A percentile compares a stretch with the other conserved stretches of the same genome.
Conservation (phyloP, 2,888 invertebrate species). For the Caprella mutica region DNA sequence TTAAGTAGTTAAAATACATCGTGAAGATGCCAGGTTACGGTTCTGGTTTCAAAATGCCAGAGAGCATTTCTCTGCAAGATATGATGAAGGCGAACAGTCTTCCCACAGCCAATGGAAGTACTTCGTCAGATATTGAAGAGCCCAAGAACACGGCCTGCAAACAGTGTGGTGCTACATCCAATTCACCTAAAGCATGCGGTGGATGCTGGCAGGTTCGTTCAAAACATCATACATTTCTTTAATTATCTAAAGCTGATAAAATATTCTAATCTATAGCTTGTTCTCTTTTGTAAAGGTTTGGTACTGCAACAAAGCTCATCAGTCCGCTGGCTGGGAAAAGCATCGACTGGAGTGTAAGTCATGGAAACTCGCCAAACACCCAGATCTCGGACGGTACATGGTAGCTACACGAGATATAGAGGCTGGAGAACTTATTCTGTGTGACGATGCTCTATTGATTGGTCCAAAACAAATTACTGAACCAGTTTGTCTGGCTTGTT, state of each 20-base stretch:
- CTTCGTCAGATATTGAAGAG: background rate
- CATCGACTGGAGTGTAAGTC: constrained; percentile 58
- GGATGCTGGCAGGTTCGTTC: constrained; percentile 23
- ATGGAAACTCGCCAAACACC: constrained; percentile 47
- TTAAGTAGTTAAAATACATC: background rate
- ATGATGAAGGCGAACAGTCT: constrained; percentile 17
- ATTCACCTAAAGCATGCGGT: constrained; percentile 21
- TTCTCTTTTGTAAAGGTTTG: too few species aligned
- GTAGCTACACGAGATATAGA: constrained; percentile 32
- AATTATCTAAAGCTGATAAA: background rate
- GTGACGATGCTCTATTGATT: constrained; percentile 26
- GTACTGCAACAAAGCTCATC: constrained; percentile 65
- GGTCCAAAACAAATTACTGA: constrained; percentile 34
- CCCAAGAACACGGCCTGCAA: constrained; percentile 17
- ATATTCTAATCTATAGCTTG: too few species aligned
- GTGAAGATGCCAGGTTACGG: constrained; percentile 4
- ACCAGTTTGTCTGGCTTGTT: constrained; percentile 34
- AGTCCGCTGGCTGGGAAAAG: constrained; percentile 61
- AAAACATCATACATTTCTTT: background rate
- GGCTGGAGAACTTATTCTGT: constrained; percentile 31
- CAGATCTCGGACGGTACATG: constrained; percentile 37
- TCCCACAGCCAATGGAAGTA: constrained; percentile 13
- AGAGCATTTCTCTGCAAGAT: constrained; percentile 22
- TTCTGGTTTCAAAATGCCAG: constrained; percentile 14
- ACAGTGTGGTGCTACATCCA: constrained; percentile 14